These are phyloP conservation scores for Synchiropus splendidus DNA, from an alignment of 2,113 vertebrate species.

Conservation along the genomic window DNA sequence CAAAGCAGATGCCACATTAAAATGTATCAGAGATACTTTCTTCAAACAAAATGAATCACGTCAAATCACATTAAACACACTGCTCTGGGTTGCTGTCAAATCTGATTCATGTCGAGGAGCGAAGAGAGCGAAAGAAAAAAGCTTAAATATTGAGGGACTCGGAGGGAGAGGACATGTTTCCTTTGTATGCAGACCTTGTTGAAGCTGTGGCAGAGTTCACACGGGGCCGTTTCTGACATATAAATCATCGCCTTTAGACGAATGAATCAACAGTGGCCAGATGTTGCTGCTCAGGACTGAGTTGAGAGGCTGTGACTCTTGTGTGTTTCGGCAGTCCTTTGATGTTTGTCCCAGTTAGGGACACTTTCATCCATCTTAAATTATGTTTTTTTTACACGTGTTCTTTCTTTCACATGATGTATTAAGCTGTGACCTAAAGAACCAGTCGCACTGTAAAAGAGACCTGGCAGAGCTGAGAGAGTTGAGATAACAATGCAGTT, in stretches of 20 bases:
- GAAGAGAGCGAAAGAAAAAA: slow-evolving; percentile 5
- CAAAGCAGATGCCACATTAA: slow-evolving; percentile 33
- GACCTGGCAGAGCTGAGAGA: too few relatives aligned
- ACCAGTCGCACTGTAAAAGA: too few relatives aligned
- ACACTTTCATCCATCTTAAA: slow-evolving; percentile 21
- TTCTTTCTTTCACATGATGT: too few relatives aligned
- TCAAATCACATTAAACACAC: slow-evolving; percentile 47
- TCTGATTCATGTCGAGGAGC: slow-evolving; percentile 41
- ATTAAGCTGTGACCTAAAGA: too few relatives aligned
- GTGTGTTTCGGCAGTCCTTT: too few relatives aligned
- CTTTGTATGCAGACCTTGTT: slow-evolving; percentile 49
- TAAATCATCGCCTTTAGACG: slow-evolving; percentile 59
- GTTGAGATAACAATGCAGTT: too few relatives aligned
- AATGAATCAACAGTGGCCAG: slow-evolving; percentile 65
- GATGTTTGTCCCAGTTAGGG: slow-evolving; percentile 7
- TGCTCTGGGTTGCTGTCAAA: slow-evolving; percentile 39
- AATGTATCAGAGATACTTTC: slow-evolving; percentile 36
- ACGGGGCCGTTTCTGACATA: slow-evolving; percentile 49
- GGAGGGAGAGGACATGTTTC: slow-evolving; percentile 29
- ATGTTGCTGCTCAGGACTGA: slow-evolving; percentile 49
- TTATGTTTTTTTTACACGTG: too few relatives aligned
- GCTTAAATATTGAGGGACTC: slow-evolving; percentile 39
- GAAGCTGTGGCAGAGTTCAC: slow-evolving; percentile 45
- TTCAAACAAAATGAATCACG: slow-evolving; percentile 49
- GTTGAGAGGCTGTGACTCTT: slow-evolving; percentile 20